A percentile compares a stretch with the other conserved stretches of the same genome.
Conservation (phyloP, 2,888 invertebrate species). For the Agrotis puta region DNA sequence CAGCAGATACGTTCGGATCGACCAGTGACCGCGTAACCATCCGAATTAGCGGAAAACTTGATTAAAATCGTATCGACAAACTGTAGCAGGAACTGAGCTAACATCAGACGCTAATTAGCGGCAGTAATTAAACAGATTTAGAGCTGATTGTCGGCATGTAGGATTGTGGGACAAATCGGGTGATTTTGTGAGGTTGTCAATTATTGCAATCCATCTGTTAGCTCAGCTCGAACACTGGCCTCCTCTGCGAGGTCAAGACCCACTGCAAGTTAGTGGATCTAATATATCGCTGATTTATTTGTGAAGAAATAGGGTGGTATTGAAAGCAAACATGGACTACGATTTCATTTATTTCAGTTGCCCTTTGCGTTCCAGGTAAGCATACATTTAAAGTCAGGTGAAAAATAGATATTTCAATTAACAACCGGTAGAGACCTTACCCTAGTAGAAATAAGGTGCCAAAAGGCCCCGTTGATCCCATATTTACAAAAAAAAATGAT, state of each 20-base stretch:
- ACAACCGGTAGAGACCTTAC: too few species aligned
- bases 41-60: conserved; percentile 51
- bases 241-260: background rate
- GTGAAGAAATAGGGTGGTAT: too few species aligned
- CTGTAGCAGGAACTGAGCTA: conserved; percentile 25
- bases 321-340: too few species aligned
- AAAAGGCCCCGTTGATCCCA: too few species aligned
- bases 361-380: too few species aligned
- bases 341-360: too few species aligned
- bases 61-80: conserved; percentile 58
- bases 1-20: conserved; percentile 2
- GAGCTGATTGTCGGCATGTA: conserved; percentile 38
- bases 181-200: background rate
- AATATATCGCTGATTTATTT: background rate
- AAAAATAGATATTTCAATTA: too few species aligned
- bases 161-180: conserved; percentile 1
- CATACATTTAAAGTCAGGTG: too few species aligned
- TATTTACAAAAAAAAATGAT: too few species aligned
- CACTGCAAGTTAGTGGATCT: too few species aligned
- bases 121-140: conserved; percentile 54
- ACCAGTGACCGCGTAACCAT: conserved; percentile 35
- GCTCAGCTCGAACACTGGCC: background rate
- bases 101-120: conserved; percentile 52
- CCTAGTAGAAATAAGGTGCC: too few species aligned
- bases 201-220: background rate